Percentiles rank a stretch among this genome's conserved stretches.
phyloP scores from a whole-genome alignment of 2,113 vertebrate genomes.

The Bujurquina vittata region DNA sequence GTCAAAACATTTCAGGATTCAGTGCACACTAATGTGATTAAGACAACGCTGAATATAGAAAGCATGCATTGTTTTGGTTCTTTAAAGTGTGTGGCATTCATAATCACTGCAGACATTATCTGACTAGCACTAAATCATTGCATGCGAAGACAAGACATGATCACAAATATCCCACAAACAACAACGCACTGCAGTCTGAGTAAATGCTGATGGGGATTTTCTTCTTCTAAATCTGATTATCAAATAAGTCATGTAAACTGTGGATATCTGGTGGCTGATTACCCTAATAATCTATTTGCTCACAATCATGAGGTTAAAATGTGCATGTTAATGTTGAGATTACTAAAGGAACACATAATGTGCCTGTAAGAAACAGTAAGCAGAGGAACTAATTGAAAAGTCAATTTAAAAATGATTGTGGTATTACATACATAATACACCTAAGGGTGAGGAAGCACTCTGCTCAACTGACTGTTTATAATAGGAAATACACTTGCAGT shows the following conservation, averaged over 20 bases:
- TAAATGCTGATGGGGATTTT: neutral
- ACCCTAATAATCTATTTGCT: neutral
- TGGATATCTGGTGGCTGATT: neutral
- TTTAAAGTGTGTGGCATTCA: neutral
- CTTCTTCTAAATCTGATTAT: neutral
- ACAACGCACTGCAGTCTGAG: neutral
- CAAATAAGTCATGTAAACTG: neutral
- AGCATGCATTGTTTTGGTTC: neutral
- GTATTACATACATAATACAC: neutral
- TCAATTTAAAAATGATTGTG: no score
- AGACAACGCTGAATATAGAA: neutral
- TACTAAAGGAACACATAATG: no score
- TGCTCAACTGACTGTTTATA: neutral
- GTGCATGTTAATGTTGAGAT: no score
- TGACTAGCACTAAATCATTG: neutral
- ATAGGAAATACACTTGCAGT: neutral
- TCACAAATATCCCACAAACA: neutral
- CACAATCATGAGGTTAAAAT: neutral
- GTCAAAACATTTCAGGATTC: neutral
- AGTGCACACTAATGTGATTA: neutral
- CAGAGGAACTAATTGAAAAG: no score
- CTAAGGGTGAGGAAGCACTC: no score
- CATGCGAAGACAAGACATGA: neutral
- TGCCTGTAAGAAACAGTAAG: no score
- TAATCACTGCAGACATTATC: neutral